phyloP scores from a whole-genome alignment of 1,140 invertebrate genomes.

The Orussus abietinus region DNA sequence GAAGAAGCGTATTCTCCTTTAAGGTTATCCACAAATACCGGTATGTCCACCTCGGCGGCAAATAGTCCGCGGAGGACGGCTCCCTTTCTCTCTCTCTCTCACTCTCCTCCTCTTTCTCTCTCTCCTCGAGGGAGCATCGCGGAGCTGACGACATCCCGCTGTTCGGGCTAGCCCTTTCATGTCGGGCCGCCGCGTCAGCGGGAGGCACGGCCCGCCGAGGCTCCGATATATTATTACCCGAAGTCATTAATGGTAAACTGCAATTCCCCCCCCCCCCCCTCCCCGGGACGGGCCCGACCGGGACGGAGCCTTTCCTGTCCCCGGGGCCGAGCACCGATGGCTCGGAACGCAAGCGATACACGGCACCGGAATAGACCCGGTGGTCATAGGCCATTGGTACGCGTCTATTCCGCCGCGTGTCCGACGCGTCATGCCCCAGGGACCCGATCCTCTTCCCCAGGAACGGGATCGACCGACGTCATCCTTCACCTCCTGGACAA shows the following conservation, averaged over 20 bases:
- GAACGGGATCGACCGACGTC: neutral
- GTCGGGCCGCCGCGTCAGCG: slow-evolving; percentile 46
- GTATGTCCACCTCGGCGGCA: no score
- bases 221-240: slow-evolving; percentile 46
- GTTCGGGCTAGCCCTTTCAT: slow-evolving; percentile 47
- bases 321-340: neutral
- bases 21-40: no score
- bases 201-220: slow-evolving; percentile 38
- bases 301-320: no score
- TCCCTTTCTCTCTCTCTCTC: no score
- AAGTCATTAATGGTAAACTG: slow-evolving; percentile 51
- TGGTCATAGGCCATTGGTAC: no score
- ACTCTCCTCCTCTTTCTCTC: no score
- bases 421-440: neutral
- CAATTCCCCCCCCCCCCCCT: slow-evolving; percentile 31
- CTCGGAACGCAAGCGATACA: neutral
- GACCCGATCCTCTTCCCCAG: neutral
- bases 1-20: no score
- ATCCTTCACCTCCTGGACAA: no score
- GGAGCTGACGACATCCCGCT: slow-evolving; percentile 45
- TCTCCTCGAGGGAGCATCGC: slow-evolving; percentile 12
- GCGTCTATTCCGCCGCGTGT: neutral
- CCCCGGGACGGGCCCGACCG: neutral
- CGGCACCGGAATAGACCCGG: neutral
- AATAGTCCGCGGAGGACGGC: no score